These are phyloP conservation scores for Hemicordylus capensis DNA, from an alignment of 2,113 vertebrate genomes.

Conservation along the genomic window DNA sequence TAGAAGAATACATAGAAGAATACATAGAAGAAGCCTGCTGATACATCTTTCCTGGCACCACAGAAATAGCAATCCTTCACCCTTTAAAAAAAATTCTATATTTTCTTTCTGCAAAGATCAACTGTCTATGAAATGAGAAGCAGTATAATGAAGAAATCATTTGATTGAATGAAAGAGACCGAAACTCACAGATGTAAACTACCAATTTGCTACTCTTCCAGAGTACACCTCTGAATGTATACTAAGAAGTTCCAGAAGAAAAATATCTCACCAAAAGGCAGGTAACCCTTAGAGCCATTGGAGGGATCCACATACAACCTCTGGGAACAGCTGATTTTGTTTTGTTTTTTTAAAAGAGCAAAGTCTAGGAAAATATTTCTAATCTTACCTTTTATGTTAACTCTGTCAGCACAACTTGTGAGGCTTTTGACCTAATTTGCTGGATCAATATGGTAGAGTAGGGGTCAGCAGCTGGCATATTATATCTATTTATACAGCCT, in stretches of 20 bases:
- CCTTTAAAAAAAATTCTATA: background rate
- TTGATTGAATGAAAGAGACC: constrained; percentile 40
- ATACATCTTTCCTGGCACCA: constrained; percentile 46
- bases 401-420: background rate
- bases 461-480: background rate
- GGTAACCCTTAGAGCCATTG: background rate
- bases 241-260: background rate
- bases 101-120: constrained; percentile 35
- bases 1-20: constrained; percentile 59
- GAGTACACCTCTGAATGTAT: constrained; percentile 24
- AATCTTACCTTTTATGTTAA: background rate
- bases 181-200: constrained; percentile 43
- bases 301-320: background rate
- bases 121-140: constrained; percentile 48
- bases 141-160: constrained; percentile 49
- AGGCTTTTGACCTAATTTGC: background rate
- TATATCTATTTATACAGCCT: background rate
- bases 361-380: background rate
- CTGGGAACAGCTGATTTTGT: background rate
- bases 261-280: background rate
- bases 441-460: background rate
- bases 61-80: constrained; percentile 28
- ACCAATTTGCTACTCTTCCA: constrained; percentile 37
- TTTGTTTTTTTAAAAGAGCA: background rate
- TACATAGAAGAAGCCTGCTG: constrained; percentile 50